Percentiles rank a stretch among this genome's conserved stretches.
These are phyloP conservation scores for Caenorhabditis latens DNA, from an alignment of 1,140 invertebrate genomes.

Conservation along the genomic window DNA sequence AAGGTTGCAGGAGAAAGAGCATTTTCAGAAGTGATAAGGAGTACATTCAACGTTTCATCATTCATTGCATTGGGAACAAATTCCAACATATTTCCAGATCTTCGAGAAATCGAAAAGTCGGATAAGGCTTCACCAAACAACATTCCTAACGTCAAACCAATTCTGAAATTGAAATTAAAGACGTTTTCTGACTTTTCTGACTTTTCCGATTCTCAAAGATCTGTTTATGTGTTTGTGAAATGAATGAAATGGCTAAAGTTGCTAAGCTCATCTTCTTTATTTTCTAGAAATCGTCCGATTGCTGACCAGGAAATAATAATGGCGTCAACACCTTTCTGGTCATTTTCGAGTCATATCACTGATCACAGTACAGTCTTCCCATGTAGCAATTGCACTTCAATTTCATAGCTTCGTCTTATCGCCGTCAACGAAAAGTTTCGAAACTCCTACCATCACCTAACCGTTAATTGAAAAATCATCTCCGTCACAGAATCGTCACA, in stretches of 20 bases:
- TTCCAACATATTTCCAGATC: background rate
- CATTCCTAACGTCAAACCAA: conserved; percentile 6
- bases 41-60: conserved; percentile 11
- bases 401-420: conserved; percentile 1
- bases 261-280: background rate
- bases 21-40: background rate
- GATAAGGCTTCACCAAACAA: conserved; percentile 45
- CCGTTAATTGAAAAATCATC: background rate
- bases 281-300: background rate
- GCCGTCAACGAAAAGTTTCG: background rate
- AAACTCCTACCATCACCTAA: conserved; percentile 11
- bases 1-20: background rate
- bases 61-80: background rate
- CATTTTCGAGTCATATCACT: conserved; percentile 22
- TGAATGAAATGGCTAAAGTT: conserved; percentile 7
- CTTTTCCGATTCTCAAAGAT: conserved; percentile 24
- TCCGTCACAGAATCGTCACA: conserved; percentile 15
- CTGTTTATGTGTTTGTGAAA: background rate
- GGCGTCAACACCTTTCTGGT: background rate
- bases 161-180: background rate
- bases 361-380: conserved; percentile 21
- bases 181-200: background rate
- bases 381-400: conserved; percentile 1
- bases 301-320: background rate
- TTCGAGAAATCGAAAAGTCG: conserved; percentile 5